Conservation (phyloP, 2,113 vertebrate species). For the Ahaetulla prasina region DNA sequence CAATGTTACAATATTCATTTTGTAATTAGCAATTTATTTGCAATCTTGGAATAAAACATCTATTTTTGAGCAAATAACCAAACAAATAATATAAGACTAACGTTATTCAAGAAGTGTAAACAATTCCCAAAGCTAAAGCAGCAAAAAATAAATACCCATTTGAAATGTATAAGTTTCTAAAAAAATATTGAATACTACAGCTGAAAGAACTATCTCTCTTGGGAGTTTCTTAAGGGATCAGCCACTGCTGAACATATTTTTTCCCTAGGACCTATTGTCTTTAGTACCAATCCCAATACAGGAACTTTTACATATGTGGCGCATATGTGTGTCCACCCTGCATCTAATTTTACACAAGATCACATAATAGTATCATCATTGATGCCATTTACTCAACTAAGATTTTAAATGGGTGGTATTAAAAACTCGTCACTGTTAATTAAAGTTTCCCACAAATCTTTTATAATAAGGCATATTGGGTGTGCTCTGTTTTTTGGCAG, state of each 20-base stretch:
- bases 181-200: not conserved
- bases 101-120: not conserved
- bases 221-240: not conserved
- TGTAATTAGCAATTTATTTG: not conserved
- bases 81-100: not conserved
- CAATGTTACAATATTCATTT: not conserved
- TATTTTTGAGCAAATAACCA: not conserved
- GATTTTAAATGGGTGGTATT: fast-evolving
- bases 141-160: not conserved
- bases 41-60: not conserved
- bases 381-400: not conserved
- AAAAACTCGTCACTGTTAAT: not conserved
- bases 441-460: conserved; percentile 34
- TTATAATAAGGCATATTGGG: conserved; percentile 54
- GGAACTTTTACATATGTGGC: not conserved
- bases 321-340: not conserved
- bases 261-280: too few species aligned
- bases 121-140: not conserved
- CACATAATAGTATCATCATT: not conserved
- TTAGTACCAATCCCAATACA: not conserved
- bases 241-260: not conserved
- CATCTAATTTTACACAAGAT: not conserved
- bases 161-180: not conserved
- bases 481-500: conserved; percentile 30
- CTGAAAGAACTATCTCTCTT: not conserved